These are phyloP conservation scores for Meloe dianella DNA, from an alignment of 2,888 invertebrate genomes.

Conservation along the genomic window DNA sequence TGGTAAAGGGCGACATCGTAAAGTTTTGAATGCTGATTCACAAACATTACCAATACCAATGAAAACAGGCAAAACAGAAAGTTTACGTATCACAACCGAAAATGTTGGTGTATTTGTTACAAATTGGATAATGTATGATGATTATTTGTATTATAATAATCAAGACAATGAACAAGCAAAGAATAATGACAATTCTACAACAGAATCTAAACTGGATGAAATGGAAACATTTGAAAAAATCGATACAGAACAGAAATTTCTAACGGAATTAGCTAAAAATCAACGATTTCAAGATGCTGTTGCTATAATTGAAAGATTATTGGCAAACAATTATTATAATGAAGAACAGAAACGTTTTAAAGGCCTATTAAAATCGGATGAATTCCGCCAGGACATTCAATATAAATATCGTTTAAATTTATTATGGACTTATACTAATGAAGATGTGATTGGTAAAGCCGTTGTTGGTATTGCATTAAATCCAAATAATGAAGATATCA, in stretches of 20 bases:
- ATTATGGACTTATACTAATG: slow-evolving; percentile 71
- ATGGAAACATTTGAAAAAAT: slow-evolving; percentile 36
- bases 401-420: slow-evolving; percentile 71
- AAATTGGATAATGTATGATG: slow-evolving; percentile 80
- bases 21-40: slow-evolving; percentile 70
- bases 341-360: slow-evolving; percentile 74
- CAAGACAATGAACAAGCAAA: slow-evolving; percentile 44
- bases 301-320: slow-evolving; percentile 72
- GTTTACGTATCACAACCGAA: slow-evolving; percentile 57
- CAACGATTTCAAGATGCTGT: slow-evolving; percentile 67
- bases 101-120: slow-evolving; percentile 72
- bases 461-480: slow-evolving; percentile 73
- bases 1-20: slow-evolving; percentile 72
- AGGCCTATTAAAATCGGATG: slow-evolving; percentile 68
- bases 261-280: slow-evolving; percentile 52
- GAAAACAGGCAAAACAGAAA: slow-evolving; percentile 71
- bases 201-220: slow-evolving; percentile 31
- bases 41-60: slow-evolving; percentile 69
- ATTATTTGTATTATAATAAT: slow-evolving; percentile 59
- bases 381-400: slow-evolving; percentile 67
- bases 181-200: neutral
- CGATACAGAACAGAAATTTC: slow-evolving; percentile 54
- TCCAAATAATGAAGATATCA: slow-evolving; percentile 69
- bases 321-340: slow-evolving; percentile 72
- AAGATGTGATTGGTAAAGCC: slow-evolving; percentile 61